phyloP scores from a whole-genome alignment of 1,140 invertebrate genomes.

The Proales similis region DNA sequence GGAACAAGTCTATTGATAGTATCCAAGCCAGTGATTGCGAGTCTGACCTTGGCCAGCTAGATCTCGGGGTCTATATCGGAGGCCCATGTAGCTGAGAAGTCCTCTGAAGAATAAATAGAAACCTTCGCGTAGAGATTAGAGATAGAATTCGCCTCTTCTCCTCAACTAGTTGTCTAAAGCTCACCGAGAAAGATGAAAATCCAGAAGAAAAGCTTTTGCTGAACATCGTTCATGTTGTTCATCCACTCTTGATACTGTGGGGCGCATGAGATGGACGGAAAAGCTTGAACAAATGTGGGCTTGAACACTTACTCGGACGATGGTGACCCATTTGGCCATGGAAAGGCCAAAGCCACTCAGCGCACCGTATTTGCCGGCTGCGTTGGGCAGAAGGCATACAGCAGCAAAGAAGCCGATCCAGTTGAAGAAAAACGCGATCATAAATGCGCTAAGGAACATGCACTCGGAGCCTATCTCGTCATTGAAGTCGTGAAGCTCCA shows the following conservation, averaged over 20 bases:
- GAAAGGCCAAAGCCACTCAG: slow-evolving; percentile 82
- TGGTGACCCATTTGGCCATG: slow-evolving; percentile 84
- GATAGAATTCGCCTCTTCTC: background rate
- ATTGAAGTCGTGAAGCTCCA: background rate
- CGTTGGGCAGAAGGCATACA: slow-evolving; percentile 85
- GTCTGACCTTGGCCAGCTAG: too few relatives aligned
- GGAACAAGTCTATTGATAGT: too few relatives aligned
- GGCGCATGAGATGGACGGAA: background rate
- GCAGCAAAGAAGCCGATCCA: slow-evolving; percentile 85
- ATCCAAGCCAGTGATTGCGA: too few relatives aligned
- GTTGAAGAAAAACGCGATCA: slow-evolving; percentile 80
- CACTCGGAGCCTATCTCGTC: slow-evolving; percentile 37
- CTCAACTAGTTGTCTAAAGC: background rate
- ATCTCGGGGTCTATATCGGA: slow-evolving; percentile 16
- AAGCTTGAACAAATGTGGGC: background rate
- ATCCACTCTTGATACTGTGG: slow-evolving; percentile 36
- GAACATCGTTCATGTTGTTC: slow-evolving; percentile 36
- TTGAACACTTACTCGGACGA: slow-evolving; percentile 57
- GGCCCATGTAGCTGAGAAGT: slow-evolving; percentile 24
- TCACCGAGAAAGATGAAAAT: slow-evolving; percentile 36
- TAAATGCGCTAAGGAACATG: slow-evolving; percentile 40
- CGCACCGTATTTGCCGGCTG: slow-evolving; percentile 82
- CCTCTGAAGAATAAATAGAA: slow-evolving; percentile 37
- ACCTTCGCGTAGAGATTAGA: background rate
- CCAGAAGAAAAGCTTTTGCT: slow-evolving; percentile 35